Base-by-base conservation (phyloP, 2,888 invertebrate species). In the Thera obeliscata region DNA sequence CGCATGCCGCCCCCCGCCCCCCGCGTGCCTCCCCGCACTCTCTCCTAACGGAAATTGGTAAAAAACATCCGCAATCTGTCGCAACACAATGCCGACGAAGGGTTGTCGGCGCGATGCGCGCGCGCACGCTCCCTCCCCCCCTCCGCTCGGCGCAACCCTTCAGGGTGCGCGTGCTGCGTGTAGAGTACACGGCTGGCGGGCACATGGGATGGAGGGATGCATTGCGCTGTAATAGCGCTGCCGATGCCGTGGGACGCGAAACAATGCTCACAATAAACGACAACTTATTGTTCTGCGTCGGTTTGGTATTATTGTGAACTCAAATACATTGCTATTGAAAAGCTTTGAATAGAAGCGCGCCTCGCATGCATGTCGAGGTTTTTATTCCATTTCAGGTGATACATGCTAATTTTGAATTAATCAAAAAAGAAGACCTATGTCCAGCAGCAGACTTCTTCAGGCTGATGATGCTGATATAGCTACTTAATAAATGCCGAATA, bases 61-160 rank as follows among this genome's bases (percentile, higher is more conserved):
- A 86, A 85, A 85, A 85, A 81, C 75, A 76, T 78, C 74, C 76
- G 82, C 86, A 85, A 87, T 88, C 85, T 85, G 87, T 84, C 82
- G 48, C 83, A 79, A 69, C 69, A 81, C 81, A 81, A 81, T 66
- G 73, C 72, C 61, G 72, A 62, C 73, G 75, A 81, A 81, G 83
- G 85, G 83, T 81, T 81, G 41, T 22, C 22, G 22, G 22, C 78
- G 79, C 74, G 75, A 75, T 77, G 80, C 83, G 82, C 82, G 84
- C 83, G 84, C 84, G 84, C 85, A 82, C 82, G 22, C 76, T 70
- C 41, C 6, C 41, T 56, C 74, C 62, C 59, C 68, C 59, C 64
- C 59, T 33, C 73, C 59, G 67, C 41, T 70, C 62, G 64, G 68
- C 61, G 22, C 64, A 66, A 61, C 78, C 80, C 78, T 74, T 70